A percentile compares a stretch with the other conserved stretches of the same genome.
Evolutionary conservation across 2,888 invertebrate species (phyloP).

Genomic region (Dryadula phaetusa): DNA sequence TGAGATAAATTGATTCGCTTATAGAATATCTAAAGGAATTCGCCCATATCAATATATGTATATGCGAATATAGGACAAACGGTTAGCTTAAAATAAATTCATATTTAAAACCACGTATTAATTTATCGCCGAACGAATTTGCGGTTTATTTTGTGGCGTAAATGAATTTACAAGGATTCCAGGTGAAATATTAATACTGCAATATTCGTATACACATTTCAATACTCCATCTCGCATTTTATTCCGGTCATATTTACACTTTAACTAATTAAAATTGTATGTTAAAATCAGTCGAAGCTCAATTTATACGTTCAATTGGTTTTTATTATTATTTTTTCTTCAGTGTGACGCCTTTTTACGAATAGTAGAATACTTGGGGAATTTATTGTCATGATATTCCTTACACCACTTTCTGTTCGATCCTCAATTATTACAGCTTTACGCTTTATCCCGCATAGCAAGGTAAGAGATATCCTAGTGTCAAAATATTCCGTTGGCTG

Average conservation of each 20-base stretch:
- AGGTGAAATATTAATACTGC: not conserved
- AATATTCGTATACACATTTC: not conserved
- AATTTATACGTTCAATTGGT: no score
- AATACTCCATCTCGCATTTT: not conserved
- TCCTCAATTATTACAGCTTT: no score
- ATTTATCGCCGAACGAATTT: conserved; percentile 20
- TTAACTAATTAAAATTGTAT: not conserved
- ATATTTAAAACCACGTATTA: conserved; percentile 11
- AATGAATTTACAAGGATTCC: conserved; percentile 24
- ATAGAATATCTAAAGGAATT: not conserved
- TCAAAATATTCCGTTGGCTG: no score
- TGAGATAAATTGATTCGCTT: not conserved
- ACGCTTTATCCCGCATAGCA: no score
- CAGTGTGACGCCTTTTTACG: no score
- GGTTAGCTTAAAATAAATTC: conserved; percentile 1
- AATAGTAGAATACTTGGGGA: no score
- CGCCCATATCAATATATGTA: not conserved
- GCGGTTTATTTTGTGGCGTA: conserved; percentile 22
- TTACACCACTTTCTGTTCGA: no score
- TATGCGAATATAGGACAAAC: not conserved
- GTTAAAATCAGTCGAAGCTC: not conserved
- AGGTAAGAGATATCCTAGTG: no score
- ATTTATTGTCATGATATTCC: no score
- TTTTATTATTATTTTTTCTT: no score
- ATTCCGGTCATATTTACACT: not conserved